Percentiles rank a stretch among this genome's conserved stretches.
These are phyloP conservation scores for Chunga burmeisteri DNA, from an alignment of 2,113 vertebrate species.

Conservation along the genomic window DNA sequence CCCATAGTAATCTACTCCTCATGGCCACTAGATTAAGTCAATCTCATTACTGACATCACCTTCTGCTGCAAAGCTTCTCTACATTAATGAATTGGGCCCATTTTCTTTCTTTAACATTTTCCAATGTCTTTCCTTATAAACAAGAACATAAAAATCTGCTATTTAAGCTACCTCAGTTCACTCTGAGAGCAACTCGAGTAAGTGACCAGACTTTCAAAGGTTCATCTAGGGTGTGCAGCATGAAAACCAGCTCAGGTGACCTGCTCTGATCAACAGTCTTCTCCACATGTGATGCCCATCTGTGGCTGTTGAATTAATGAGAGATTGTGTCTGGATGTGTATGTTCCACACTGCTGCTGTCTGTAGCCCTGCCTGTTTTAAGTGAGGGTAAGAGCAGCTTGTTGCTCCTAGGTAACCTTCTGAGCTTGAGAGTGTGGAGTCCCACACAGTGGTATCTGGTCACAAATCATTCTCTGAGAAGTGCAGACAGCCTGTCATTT, in stretches of 20 bases:
- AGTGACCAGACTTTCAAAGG: neutral
- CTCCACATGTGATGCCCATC: neutral
- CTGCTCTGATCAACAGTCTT: neutral
- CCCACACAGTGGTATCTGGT: neutral
- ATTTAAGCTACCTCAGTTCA: neutral
- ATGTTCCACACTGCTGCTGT: neutral
- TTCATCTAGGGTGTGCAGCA: neutral
- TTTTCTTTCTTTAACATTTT: neutral
- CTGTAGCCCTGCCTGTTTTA: neutral
- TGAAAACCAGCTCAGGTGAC: neutral
- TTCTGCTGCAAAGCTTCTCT: neutral
- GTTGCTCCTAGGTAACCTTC: neutral
- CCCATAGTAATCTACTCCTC: neutral
- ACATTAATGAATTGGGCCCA: neutral
- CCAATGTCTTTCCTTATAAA: accelerated
- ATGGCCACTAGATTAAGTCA: neutral
- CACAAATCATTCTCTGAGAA: neutral
- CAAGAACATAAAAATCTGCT: neutral
- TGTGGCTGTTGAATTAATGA: accelerated
- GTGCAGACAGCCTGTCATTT: neutral
- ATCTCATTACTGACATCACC: neutral
- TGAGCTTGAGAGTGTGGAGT: neutral
- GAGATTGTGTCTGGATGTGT: neutral
- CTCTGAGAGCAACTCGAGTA: neutral
- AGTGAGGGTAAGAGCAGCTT: neutral